A percentile compares a stretch with the other conserved stretches of the same genome.
phyloP scores from a whole-genome alignment of 2,888 invertebrate genomes.

The Dryobotodes eremita region DNA sequence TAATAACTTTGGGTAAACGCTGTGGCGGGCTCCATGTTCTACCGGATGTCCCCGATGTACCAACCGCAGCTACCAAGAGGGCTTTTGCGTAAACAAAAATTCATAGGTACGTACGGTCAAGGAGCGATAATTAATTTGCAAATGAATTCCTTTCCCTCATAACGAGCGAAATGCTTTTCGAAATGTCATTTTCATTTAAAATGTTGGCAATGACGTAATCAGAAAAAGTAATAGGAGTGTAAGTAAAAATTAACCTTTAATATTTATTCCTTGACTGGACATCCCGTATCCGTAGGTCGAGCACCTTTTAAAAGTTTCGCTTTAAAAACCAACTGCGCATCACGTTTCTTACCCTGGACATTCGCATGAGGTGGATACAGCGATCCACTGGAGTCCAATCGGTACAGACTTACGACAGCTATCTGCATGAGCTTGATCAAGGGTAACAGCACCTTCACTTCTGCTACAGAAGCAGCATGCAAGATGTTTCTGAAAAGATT shows the following conservation, averaged over 20 bases:
- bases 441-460: conserved; percentile 68
- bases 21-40: background rate
- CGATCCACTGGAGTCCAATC: conserved; percentile 31
- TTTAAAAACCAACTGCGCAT: background rate
- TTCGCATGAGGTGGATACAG: conserved; percentile 67
- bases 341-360: conserved; percentile 63
- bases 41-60: background rate
- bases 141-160: background rate
- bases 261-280: background rate
- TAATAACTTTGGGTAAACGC: background rate
- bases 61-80: background rate
- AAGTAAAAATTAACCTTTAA: background rate
- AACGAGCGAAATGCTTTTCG: background rate
- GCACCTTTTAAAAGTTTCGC: background rate
- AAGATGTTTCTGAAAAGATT: conserved; percentile 62
- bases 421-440: conserved; percentile 62
- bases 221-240: background rate
- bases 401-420: conserved; percentile 55
- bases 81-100: background rate
- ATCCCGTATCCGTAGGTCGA: background rate
- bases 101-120: background rate
- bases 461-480: conserved; percentile 48
- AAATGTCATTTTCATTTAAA: background rate
- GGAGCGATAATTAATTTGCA: background rate
- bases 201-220: background rate